Base-by-base conservation (phyloP, 2,113 vertebrate species). In the Istiophorus platypterus region DNA sequence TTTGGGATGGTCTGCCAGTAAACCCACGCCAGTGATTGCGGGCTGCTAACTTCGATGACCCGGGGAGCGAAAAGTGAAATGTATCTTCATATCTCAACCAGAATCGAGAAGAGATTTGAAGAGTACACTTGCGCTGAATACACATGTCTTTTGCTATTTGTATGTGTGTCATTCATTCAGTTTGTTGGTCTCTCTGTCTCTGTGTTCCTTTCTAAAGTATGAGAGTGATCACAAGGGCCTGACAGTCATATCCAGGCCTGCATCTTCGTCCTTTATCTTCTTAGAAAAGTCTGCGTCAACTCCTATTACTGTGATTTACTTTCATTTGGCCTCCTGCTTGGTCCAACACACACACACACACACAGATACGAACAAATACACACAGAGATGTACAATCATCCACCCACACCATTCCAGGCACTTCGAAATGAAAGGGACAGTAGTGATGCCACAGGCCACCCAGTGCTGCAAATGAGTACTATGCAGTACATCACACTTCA, bases 241-340 rank as follows among this genome's bases (percentile, higher is more conserved):
- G 85, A 81, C 72, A 84, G 80, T 85, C 69, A 85, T 76, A 67
- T 79, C 84, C 87, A 88, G 83, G 76, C 86, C 78, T 66, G 70
- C 71, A 71, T 88, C 85, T 86, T 13, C 31, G 49, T 84, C 77
- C 66, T 70, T 56, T 81, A 77, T 86, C 82, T 74, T 39, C 75
- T 65, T 17, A 71, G n/a, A 62, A 65, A 39, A 66, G 56, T 73
- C 61, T 5, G 66, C 47, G 88, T 92, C 92, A 59, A n/a, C 85
- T 90, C 73, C 2, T 13, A 89, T 94, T 91, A 91, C 42, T 26
- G 76, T 85, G 90, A 91, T 90, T 74, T 78, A 70, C 86, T 91
- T 91, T 94, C 65, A 88, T 91, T 91, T 65, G 52, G 80, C 71
- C 76, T 73, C 78, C 49, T 3, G n/a, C 75, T 77, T 31, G 39